These are phyloP conservation scores for Chesias legatella DNA, from an alignment of 2,888 invertebrate genomes.

Conservation along the genomic window DNA sequence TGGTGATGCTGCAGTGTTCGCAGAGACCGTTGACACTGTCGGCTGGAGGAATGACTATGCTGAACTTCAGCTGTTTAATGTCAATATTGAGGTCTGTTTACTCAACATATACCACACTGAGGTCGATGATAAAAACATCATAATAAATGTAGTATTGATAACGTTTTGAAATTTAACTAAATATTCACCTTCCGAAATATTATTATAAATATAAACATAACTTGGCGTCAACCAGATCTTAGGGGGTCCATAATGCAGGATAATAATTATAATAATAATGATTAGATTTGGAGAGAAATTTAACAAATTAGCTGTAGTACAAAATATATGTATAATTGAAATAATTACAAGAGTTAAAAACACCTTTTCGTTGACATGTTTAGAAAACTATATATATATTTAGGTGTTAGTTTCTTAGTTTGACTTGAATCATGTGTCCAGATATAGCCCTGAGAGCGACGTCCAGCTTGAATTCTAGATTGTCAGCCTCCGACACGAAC, in stretches of 20 bases:
- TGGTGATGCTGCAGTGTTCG: slow-evolving; percentile 40
- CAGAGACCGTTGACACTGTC: slow-evolving; percentile 42
- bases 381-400: too few relatives aligned
- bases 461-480: slow-evolving; percentile 47
- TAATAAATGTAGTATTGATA: neutral
- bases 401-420: slow-evolving; percentile 12
- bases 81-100: slow-evolving; percentile 37
- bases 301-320: too few relatives aligned
- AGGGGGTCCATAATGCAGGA: too few relatives aligned
- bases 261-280: too few relatives aligned
- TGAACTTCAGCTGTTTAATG: slow-evolving; percentile 40
- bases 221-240: too few relatives aligned
- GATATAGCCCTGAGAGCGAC: slow-evolving; percentile 40
- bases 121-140: slow-evolving; percentile 23
- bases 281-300: too few relatives aligned
- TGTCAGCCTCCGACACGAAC: slow-evolving; percentile 42
- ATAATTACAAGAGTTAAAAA: too few relatives aligned
- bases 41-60: slow-evolving; percentile 39
- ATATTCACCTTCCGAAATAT: too few relatives aligned
- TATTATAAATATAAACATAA: too few relatives aligned
- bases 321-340: too few relatives aligned
- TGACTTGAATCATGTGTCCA: slow-evolving; percentile 48
- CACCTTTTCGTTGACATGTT: too few relatives aligned
- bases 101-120: slow-evolving; percentile 43
- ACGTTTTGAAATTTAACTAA: neutral